Evolutionary conservation across 2,888 invertebrate species (phyloP).

Genomic region (Apodemia hepburni): DNA sequence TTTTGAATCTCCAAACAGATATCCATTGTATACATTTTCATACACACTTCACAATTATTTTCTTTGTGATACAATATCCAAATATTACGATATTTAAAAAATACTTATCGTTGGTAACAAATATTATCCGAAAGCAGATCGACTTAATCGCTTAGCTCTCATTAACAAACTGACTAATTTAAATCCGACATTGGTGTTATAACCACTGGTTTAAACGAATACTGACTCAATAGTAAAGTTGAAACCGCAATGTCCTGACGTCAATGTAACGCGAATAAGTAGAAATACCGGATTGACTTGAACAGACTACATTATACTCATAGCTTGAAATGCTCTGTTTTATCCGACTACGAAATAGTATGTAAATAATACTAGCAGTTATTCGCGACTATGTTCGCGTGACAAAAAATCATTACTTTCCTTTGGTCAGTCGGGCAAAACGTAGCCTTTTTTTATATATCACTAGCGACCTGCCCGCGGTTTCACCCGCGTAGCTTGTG

Average conservation of each 20-base stretch:
- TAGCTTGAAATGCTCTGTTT: neutral
- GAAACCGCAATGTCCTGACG: constrained; percentile 47
- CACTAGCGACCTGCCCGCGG: too few relatives aligned
- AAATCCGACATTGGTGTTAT: constrained; percentile 46
- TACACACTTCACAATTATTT: constrained; percentile 21
- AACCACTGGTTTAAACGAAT: constrained; percentile 41
- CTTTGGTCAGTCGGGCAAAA: too few relatives aligned
- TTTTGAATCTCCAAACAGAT: constrained; percentile 60
- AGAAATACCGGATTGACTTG: constrained; percentile 27
- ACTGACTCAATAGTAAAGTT: constrained; percentile 46
- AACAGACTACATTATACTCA: neutral
- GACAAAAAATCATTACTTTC: too few relatives aligned
- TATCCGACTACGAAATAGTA: neutral
- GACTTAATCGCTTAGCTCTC: constrained; percentile 15
- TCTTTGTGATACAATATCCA: neutral
- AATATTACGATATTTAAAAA: neutral
- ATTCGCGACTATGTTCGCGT: too few relatives aligned
- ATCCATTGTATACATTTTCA: constrained; percentile 57
- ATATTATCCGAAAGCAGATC: constrained; percentile 18
- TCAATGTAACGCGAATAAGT: constrained; percentile 44
- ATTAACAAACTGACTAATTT: constrained; percentile 43
- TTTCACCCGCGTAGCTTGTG: too few relatives aligned
- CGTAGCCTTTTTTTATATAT: too few relatives aligned
- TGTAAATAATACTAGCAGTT: neutral
- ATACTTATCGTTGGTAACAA: neutral